A percentile compares a stretch with the other conserved stretches of the same genome.
Conservation (phyloP, 2,113 vertebrate genomes). For the Hylia prasina region DNA sequence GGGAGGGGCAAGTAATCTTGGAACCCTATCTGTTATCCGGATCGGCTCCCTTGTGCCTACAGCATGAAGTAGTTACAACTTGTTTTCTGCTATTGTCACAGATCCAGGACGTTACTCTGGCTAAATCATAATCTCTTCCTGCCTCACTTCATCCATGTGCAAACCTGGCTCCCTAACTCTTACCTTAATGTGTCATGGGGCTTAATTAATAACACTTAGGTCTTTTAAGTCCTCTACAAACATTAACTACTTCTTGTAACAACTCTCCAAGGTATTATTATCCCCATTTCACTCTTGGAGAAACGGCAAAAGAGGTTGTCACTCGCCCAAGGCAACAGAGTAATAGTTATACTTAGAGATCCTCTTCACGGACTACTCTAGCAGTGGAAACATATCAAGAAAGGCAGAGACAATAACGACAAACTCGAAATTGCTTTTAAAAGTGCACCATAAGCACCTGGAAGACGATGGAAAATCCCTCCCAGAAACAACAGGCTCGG, state of each 20-base stretch:
- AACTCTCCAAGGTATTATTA: constrained; percentile 54
- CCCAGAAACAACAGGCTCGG: neutral
- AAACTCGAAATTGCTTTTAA: neutral
- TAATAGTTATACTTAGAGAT: neutral
- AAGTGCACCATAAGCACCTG: neutral
- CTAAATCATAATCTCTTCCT: constrained; percentile 51
- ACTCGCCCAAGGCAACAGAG: constrained; percentile 4
- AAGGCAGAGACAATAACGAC: neutral
- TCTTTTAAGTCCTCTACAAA: constrained; percentile 51
- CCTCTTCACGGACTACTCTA: neutral
- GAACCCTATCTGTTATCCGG: neutral
- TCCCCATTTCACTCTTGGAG: constrained; percentile 27
- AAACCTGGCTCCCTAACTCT: constrained; percentile 38
- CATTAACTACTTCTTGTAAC: constrained; percentile 55
- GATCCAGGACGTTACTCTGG: constrained; percentile 28
- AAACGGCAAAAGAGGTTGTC: neutral
- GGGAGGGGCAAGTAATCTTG: constrained; percentile 19
- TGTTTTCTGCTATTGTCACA: constrained; percentile 51
- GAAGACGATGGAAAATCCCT: neutral
- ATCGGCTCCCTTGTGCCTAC: constrained; percentile 21
- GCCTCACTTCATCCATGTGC: constrained; percentile 47
- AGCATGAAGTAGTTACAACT: constrained; percentile 47
- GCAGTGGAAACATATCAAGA: neutral
- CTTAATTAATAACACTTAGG: constrained; percentile 56
- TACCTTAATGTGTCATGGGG: constrained; percentile 53